These are phyloP conservation scores for Vidua chalybeata DNA, from an alignment of 2,113 vertebrate species.

Conservation along the genomic window DNA sequence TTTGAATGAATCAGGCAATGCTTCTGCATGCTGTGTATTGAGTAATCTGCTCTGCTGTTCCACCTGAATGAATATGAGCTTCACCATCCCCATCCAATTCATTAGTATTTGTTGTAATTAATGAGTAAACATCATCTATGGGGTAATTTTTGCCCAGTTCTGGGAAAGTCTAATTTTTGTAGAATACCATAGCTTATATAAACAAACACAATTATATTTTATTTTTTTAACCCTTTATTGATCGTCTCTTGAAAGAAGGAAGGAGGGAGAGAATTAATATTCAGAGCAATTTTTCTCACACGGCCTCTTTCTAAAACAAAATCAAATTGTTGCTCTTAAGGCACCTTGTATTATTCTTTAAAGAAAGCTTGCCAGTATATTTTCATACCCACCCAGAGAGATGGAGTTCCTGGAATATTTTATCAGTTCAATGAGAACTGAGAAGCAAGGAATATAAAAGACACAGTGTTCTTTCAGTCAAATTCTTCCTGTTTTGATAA, in stretches of 20 bases:
- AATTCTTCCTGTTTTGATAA: slow-evolving; percentile 45
- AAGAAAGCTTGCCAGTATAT: not conserved
- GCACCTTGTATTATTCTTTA: not conserved
- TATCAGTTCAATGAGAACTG: not conserved
- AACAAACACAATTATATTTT: not conserved
- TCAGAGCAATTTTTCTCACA: not conserved
- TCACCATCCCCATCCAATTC: not conserved
- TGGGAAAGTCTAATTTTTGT: not conserved
- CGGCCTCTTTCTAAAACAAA: not conserved
- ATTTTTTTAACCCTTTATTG: not conserved
- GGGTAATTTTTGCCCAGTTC: not conserved
- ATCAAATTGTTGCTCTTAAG: not conserved
- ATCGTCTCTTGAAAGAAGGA: not conserved
- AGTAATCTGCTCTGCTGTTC: not conserved
- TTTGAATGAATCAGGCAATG: not conserved
- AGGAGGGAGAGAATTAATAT: not conserved
- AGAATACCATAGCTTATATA: not conserved
- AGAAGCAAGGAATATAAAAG: not conserved
- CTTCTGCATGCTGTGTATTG: not conserved
- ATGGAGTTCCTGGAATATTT: not conserved
- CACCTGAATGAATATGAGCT: not conserved
- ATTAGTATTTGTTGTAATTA: not conserved
- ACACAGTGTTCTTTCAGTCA: not conserved
- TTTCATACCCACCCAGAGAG: slow-evolving; percentile 12
- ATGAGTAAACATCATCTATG: not conserved